These are phyloP conservation scores for Sphyrna mokarran DNA, from an alignment of 2,113 vertebrate genomes.

Conservation along the genomic window DNA sequence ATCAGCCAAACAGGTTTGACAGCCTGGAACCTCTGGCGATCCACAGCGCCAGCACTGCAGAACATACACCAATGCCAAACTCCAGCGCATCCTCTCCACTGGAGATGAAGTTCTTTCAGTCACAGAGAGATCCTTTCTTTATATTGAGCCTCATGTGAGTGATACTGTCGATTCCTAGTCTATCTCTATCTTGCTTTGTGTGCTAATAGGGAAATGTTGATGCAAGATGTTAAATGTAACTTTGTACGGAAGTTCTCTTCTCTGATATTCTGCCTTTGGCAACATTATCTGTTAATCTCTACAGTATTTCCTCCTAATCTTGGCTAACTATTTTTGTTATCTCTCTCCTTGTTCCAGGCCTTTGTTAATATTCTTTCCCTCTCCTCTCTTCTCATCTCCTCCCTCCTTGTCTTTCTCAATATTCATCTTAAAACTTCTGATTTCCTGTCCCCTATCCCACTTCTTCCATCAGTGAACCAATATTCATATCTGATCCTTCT, in stretches of 20 bases:
- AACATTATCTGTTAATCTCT: neutral
- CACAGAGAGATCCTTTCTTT: neutral
- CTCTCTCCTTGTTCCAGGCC: too few relatives aligned
- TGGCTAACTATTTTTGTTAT: too few relatives aligned
- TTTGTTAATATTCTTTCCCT: too few relatives aligned
- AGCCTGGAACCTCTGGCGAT: neutral
- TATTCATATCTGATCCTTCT: too few relatives aligned
- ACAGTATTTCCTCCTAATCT: neutral
- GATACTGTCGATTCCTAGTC: neutral
- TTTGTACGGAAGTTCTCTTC: neutral
- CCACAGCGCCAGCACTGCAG: neutral
- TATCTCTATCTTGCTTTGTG: neutral
- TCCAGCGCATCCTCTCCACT: neutral
- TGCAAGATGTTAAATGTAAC: neutral
- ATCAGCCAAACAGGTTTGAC: accelerated
- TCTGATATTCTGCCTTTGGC: neutral
- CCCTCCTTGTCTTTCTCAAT: too few relatives aligned
- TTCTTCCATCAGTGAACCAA: too few relatives aligned
- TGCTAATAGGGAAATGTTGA: neutral
- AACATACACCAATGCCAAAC: neutral
- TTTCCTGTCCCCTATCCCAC: too few relatives aligned
- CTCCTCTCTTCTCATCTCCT: too few relatives aligned
- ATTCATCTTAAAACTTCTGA: too few relatives aligned
- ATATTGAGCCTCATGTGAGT: neutral
- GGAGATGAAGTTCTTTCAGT: too few relatives aligned